Evolutionary conservation across 2,888 invertebrate genomes (phyloP).

Genomic region (Psococerastis gibbosa): DNA sequence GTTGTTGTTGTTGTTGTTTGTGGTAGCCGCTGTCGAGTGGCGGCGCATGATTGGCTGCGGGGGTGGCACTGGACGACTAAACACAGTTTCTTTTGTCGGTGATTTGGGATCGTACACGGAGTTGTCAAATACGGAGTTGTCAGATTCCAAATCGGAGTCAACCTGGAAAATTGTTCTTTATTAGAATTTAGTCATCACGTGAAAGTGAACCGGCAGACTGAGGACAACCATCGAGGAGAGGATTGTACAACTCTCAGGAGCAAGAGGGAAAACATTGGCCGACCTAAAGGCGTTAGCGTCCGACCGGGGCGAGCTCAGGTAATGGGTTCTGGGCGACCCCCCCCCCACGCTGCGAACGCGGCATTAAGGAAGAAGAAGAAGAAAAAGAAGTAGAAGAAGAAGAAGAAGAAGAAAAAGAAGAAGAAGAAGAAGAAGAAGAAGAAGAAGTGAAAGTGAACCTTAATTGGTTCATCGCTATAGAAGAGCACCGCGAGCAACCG

Average conservation of each 20-base stretch:
- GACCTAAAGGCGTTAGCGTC: too few relatives aligned
- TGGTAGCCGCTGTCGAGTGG: conserved; percentile 30
- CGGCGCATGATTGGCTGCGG: conserved; percentile 21
- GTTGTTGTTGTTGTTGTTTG: conserved; percentile 31
- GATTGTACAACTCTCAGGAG: not conserved
- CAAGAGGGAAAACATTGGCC: too few relatives aligned
- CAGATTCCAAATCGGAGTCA: conserved; percentile 41
- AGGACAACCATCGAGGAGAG: too few relatives aligned
- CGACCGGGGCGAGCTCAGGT: too few relatives aligned
- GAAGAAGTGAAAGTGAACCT: not conserved
- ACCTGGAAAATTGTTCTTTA: conserved; percentile 35
- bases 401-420: too few relatives aligned
- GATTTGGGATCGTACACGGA: conserved; percentile 39
- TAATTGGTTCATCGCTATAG: conserved; percentile 3
- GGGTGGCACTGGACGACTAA: not conserved
- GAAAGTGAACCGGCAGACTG: too few relatives aligned
- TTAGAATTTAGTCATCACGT: not conserved
- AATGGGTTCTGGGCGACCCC: too few relatives aligned
- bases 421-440: too few relatives aligned
- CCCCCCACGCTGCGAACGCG: too few relatives aligned
- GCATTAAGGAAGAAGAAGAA: too few relatives aligned
- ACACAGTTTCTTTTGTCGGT: conserved; percentile 27
- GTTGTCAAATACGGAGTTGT: conserved; percentile 38
- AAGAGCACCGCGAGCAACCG: too few relatives aligned
- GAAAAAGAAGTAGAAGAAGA: too few relatives aligned